Base-by-base conservation (phyloP, 2,888 invertebrate species). In the Drosophila prostipennis region DNA sequence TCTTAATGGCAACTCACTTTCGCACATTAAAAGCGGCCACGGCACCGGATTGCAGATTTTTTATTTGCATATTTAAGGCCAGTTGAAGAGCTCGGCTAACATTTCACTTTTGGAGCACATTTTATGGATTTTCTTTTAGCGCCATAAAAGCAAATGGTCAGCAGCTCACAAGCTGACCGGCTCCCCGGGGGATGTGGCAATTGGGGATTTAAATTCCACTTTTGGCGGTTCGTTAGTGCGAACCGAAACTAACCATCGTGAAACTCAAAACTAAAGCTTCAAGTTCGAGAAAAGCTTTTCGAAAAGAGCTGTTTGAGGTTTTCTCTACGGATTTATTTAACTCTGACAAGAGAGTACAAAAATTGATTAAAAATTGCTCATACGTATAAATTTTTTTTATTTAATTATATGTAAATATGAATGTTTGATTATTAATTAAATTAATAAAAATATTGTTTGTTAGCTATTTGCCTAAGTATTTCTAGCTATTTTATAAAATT, bases 91-190 rank as follows among this genome's bases (percentile, higher is more conserved):
- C 51, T 32, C 8, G n/a, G 14, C 53, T 46, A 53, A 54, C 69
- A 69, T 79, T 78, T 81, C 85, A 76, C 85, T 84, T 76, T 84
- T 67, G 45, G 14, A 36, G 39, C 64, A 42, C 42, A 49, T 32
- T 53, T 53, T 43, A 72, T 57, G 19, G 37, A 29, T 74, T 51
- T 68, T 57, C 55, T 51, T 68, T 39, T 51, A 45, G 43, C 7
- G 26, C 6, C 51, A 58, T 49, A 39, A 69, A 69, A 40, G n/a
- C 16, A 26, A 57, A 46, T 6, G 34, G 34, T 13, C 10, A n/a
- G 14, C 46, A 26, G 39, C 29, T 45, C 8, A 26, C 34, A 60
- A 48, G 10, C 8, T 45, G 8, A 13, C 13, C 10, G 29, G 16
- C 16, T 49, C 11, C 45, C 26, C 36, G 16, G 0, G 2, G 26